These are phyloP conservation scores for Aphrophora alni DNA, from an alignment of 2,888 invertebrate genomes.

Conservation along the genomic window DNA sequence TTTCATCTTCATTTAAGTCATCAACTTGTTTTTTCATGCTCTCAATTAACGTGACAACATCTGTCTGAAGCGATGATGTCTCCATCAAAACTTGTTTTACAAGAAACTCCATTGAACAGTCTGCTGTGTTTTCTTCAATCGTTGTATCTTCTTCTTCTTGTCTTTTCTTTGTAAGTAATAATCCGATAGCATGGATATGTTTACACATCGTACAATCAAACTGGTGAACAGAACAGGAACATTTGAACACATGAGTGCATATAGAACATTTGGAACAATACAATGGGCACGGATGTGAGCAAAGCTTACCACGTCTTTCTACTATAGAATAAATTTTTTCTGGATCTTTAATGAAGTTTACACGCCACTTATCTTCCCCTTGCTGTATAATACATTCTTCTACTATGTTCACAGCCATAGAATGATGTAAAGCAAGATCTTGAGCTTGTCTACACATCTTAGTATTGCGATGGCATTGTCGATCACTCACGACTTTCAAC, in stretches of 20 bases:
- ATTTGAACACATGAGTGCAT: slow-evolving; percentile 43
- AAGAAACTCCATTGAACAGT: not conserved
- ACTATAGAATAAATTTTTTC: slow-evolving; percentile 38
- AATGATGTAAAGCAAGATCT: slow-evolving; percentile 39
- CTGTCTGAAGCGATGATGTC: not conserved
- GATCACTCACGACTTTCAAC: slow-evolving; percentile 41
- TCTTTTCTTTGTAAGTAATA: not conserved
- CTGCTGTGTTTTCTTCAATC: not conserved
- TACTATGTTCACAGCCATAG: slow-evolving; percentile 31
- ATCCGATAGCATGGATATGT: slow-evolving; percentile 42
- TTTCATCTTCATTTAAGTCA: not conserved
- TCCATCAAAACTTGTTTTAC: not conserved
- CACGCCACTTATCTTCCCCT: slow-evolving; percentile 33
- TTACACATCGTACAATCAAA: slow-evolving; percentile 43
- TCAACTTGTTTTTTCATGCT: not conserved
- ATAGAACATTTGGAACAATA: slow-evolving; percentile 32
- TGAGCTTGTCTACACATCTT: slow-evolving; percentile 40
- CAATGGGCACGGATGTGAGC: slow-evolving; percentile 13
- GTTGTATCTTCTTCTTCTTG: not conserved
- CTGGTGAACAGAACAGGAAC: slow-evolving; percentile 40
- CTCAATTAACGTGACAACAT: not conserved
- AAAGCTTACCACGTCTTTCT: slow-evolving; percentile 8
- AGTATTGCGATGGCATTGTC: slow-evolving; percentile 36
- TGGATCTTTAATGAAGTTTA: slow-evolving; percentile 39
- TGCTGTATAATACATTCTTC: slow-evolving; percentile 34